A percentile compares a stretch with the other conserved stretches of the same genome.
phyloP scores from a whole-genome alignment of 2,797 vertebrate species.

The Pangasius larnaudii region DNA sequence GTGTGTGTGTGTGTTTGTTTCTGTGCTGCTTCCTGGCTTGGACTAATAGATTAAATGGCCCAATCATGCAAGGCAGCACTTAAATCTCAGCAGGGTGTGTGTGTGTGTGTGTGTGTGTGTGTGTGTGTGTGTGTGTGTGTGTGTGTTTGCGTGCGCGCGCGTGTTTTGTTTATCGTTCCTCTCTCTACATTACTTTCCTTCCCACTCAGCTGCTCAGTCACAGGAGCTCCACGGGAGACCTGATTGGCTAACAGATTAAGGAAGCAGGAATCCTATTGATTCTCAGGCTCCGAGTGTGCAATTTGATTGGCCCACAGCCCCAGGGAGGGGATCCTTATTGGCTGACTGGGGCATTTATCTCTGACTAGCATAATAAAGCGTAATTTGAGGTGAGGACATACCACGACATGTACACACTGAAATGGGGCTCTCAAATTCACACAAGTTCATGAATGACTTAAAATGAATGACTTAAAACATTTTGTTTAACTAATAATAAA shows the following conservation, averaged over 20 bases:
- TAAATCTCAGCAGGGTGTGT: constrained; percentile 46
- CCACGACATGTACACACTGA: not conserved
- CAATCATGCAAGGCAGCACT: constrained; percentile 54
- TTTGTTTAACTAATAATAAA: not conserved
- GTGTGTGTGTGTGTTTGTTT: constrained; percentile 22
- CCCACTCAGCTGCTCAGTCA: constrained; percentile 36
- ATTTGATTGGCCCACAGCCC: constrained; percentile 45
- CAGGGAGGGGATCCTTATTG: constrained; percentile 31
- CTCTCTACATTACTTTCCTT: constrained; percentile 34
- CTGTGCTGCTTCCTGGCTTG: constrained; percentile 31
- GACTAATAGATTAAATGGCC: constrained; percentile 58
- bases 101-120: constrained; percentile 28
- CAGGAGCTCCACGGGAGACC: constrained; percentile 18
- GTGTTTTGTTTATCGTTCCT: not conserved
- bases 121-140: constrained; percentile 11
- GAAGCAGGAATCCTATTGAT: constrained; percentile 41
- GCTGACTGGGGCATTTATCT: constrained; percentile 9
- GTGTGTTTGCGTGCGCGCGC: not conserved
- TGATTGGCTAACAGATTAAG: constrained; percentile 49
- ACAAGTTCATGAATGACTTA: not conserved
- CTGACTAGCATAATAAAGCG: constrained; percentile 27
- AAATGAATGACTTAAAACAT: not conserved
- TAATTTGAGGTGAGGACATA: constrained; percentile 2
- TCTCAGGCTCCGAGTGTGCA: constrained; percentile 4
- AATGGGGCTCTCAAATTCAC: no score